Evolutionary conservation across 2,113 vertebrate species (phyloP), one percentile per base, ranked within the genome.

Genomic region (Bubo scandiacus): DNA sequence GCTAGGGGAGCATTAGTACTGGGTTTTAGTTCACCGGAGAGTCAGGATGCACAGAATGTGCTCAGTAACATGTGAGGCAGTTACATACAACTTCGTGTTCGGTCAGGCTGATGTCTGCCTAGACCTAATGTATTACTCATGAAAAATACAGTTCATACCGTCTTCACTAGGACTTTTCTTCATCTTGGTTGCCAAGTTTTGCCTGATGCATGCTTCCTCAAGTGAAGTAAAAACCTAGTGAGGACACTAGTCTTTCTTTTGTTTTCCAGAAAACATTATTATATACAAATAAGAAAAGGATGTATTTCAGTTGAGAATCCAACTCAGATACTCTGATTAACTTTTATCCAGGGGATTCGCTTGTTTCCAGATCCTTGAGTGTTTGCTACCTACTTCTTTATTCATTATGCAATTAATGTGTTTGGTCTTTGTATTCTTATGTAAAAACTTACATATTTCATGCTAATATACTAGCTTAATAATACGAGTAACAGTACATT

Each of bases 361-460:
- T 70, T 85, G 25, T 73, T 92, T 75, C 68, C n/a, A 72, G 67
- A 74, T 92, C 73, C 45, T 94, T 82, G 77, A 91, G 45, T 86
- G 29, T 79, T 94, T 92, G 54, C 65, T 91, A 61, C 57, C 57
- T 84, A 36, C 66, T 54, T 91, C 62, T 89, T 73, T 85, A 51
- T 94, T 89, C 65, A 73, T 91, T 87, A 25, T 85, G 54, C 92
- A 95, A 30, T 89, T 94, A 85, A 38, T 0, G 0, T 81, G 36
- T 75, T 92, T 95, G 88, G 58, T 89, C 91, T 91, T 94, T 72
- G 40, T 73, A 42, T 89, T 91, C 70, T 66, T 18, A 34, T 61
- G 57, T 92, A 61, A 92, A 95, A 94, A 66, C 26, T 6, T 85
- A n/a, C 0, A 30, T 62, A 68, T 89, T 86, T 92, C 55, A 42